Evolutionary conservation across 2,797 vertebrate species (phyloP).

Genomic region (Darevskia nairensis): DNA sequence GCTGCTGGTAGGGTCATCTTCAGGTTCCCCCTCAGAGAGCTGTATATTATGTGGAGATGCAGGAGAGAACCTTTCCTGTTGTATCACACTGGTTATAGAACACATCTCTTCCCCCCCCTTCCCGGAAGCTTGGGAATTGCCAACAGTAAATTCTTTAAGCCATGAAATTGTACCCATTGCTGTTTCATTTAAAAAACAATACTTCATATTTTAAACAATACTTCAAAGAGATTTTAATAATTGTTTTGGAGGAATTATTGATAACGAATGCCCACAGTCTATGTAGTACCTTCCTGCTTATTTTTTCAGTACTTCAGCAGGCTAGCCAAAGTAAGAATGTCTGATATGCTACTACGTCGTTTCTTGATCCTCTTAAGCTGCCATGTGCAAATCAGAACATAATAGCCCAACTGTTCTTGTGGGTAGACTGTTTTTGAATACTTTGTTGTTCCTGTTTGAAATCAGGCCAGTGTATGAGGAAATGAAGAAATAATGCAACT

Average conservation of each 20-base stretch:
- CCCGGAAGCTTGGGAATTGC: too few species aligned
- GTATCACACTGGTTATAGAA: too few species aligned
- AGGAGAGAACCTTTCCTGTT: too few species aligned
- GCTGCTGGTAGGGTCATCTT: too few species aligned
- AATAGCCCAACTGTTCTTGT: not conserved
- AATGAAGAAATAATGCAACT: not conserved
- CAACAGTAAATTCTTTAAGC: too few species aligned
- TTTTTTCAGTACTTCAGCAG: not conserved
- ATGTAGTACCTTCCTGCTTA: not conserved
- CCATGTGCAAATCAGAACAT: not conserved
- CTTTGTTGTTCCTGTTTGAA: conserved; percentile 4
- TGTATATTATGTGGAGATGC: too few species aligned
- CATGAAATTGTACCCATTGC: not conserved
- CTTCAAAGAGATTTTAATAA: not conserved
- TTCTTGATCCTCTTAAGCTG: not conserved
- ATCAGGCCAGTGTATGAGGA: not conserved
- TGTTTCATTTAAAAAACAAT: too few species aligned
- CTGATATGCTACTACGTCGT: not conserved
- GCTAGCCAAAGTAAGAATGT: not conserved
- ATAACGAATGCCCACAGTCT: not conserved
- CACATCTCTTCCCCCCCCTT: too few species aligned
- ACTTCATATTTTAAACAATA: not conserved
- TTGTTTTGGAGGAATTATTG: not conserved
- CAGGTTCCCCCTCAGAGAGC: too few species aligned
- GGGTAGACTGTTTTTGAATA: not conserved